Percentiles rank a stretch among this genome's conserved stretches.
phyloP scores from a whole-genome alignment of 2,113 vertebrate genomes.

The Micromys minutus region DNA sequence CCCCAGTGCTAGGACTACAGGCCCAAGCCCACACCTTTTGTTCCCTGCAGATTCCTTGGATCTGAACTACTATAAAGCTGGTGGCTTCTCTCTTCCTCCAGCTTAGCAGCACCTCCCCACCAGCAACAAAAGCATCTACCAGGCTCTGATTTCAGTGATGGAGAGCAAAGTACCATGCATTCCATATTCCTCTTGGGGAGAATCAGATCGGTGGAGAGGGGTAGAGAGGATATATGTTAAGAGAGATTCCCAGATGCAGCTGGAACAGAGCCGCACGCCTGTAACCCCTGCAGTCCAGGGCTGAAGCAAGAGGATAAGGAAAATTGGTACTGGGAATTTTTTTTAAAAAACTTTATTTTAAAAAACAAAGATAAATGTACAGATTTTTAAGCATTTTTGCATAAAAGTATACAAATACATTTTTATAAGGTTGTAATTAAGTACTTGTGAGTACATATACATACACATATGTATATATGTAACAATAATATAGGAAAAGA shows the following conservation, averaged over 20 bases:
- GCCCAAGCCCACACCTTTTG: no score
- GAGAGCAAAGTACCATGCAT: not conserved
- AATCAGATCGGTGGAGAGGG: not conserved
- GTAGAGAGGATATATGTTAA: no score
- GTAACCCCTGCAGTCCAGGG: not conserved
- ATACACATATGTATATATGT: no score
- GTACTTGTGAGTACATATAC: no score
- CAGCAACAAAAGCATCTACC: not conserved
- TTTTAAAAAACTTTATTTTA: no score
- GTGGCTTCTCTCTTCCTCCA: not conserved
- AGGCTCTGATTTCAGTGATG: no score
- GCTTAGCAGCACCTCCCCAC: not conserved
- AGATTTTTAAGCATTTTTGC: no score
- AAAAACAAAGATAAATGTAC: no score
- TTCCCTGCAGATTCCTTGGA: not conserved
- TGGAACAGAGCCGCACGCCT: fast-evolving
- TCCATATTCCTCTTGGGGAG: not conserved
- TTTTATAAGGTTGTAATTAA: no score
- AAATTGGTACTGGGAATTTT: slow-evolving; percentile 27
- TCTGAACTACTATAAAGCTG: not conserved
- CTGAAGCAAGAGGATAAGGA: not conserved
- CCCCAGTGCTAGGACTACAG: not conserved
- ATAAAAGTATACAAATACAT: no score
- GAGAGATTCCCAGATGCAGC: no score
- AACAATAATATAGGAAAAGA: no score